phyloP scores from a whole-genome alignment of 2,888 invertebrate genomes.

The Hypercompe scribonia region DNA sequence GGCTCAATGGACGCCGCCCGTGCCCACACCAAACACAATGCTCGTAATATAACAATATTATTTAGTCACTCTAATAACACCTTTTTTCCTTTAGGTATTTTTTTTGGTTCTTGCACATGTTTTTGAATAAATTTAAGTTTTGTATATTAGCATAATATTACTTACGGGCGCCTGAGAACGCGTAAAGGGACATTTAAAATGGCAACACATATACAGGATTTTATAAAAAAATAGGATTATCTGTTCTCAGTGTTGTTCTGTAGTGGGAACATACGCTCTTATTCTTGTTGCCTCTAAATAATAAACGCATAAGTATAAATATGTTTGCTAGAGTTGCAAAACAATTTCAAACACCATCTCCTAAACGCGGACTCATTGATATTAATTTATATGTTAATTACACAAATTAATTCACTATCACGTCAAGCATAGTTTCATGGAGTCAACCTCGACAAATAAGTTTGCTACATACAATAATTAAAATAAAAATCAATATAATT shows the following conservation, averaged over 20 bases:
- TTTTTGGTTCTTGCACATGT: slow-evolving; percentile 31
- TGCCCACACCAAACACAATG: slow-evolving; percentile 67
- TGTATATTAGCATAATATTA: too few relatives aligned
- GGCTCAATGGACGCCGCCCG: slow-evolving; percentile 71
- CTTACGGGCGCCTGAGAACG: too few relatives aligned
- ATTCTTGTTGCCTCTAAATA: not conserved
- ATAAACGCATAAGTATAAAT: not conserved
- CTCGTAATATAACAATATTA: slow-evolving; percentile 57
- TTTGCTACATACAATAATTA: not conserved
- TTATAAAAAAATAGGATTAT: not conserved
- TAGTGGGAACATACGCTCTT: too few relatives aligned
- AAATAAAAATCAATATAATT: not conserved
- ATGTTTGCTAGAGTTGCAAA: not conserved
- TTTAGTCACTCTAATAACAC: slow-evolving; percentile 43
- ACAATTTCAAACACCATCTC: not conserved
- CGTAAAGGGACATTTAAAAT: not conserved
- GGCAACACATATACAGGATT: not conserved
- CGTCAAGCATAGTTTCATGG: not conserved
- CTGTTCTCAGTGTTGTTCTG: not conserved
- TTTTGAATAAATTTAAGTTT: slow-evolving; percentile 20
- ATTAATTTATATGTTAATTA: not conserved
- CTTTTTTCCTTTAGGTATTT: slow-evolving; percentile 32
- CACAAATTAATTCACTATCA: not conserved
- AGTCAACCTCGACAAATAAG: not conserved
- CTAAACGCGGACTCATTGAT: not conserved